Evolutionary conservation across 2,888 invertebrate genomes (phyloP), one percentile per base, ranked within the genome.

Genomic region (Nematopogon swammerdamellus): DNA sequence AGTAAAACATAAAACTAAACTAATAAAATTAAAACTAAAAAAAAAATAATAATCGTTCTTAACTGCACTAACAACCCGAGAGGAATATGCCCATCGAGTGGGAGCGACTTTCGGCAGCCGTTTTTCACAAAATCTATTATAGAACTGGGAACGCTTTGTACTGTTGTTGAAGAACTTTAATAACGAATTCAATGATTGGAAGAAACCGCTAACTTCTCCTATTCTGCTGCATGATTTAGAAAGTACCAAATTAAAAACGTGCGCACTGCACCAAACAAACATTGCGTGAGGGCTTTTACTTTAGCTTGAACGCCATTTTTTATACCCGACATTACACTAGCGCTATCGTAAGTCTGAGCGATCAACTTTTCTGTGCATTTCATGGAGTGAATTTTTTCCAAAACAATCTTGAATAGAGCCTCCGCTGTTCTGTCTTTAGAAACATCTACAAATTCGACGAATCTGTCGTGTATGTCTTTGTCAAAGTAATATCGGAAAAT

Each of bases 341-440:
- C 61, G 4, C 60, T 61, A 48, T 62, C 59, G 49, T 62, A 64
- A 16, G 56, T 60, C 55, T 63, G 62, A 3, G 58, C 59, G 19
- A 63, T 49, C 44, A 62, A 52, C 55, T 61, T 61, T 42, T 56
- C 43, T 19, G 46, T 48, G 49, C 57, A 52, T 11, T 55, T 45
- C 19, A 55, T 55, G 20, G 58, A 50, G 42, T 57, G 45, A 18
- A 59, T 43, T 30, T 53, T 50, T 16, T 53, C 48, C 49, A 48
- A 51, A 29, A 61, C 51, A 30, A 58, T 47, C 16, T 48, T 48
- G 47, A 46, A 54, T 42, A 63, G 49, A 2, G 54, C 53, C 19
- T 54, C 53, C 6, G 60, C 58, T 5, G 54, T 54, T 44, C 57
- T 51, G 50, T 58, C 56, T 20, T 52, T 51, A 55, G 57, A 58